Percentiles rank a stretch among this genome's conserved stretches.
Conservation (phyloP, 2,797 vertebrate species). For the Ctenopoma kingsleyae region DNA sequence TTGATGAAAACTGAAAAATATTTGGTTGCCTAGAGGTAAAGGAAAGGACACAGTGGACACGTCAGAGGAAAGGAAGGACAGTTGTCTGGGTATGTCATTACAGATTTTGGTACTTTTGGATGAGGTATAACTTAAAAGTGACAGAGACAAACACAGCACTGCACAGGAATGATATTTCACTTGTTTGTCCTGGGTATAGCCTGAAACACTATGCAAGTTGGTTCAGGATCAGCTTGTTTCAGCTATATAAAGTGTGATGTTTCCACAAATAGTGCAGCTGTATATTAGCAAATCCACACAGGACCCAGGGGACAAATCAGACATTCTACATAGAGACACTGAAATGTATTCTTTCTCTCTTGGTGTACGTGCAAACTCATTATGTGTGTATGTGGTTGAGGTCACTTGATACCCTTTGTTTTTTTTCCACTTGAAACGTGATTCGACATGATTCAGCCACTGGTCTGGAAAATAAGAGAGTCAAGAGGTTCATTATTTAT, state of each 20-base stretch:
- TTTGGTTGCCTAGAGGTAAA: too few species aligned
- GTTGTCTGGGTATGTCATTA: too few species aligned
- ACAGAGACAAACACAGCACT: too few species aligned
- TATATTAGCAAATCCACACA: not conserved
- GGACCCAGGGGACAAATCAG: not conserved
- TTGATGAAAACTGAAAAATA: too few species aligned
- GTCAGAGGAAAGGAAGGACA: not conserved
- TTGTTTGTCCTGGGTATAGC: not conserved
- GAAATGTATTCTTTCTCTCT: not conserved
- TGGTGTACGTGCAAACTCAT: not conserved
- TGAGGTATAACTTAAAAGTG: too few species aligned
- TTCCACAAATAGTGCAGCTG: not conserved
- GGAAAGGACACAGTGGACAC: not conserved
- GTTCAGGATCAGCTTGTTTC: not conserved
- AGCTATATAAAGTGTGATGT: not conserved
- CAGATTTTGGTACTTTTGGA: too few species aligned
- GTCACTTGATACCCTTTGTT: slow-evolving; percentile 57
- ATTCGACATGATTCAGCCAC: slow-evolving; percentile 67
- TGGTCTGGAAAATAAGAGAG: slow-evolving; percentile 78
- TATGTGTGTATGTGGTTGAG: slow-evolving; percentile 23
- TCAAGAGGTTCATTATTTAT: slow-evolving; percentile 66
- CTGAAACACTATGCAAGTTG: not conserved
- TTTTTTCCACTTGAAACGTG: slow-evolving; percentile 60
- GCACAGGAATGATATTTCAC: too few species aligned
- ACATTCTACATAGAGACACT: not conserved